phyloP scores from a whole-genome alignment of 2,113 vertebrate genomes.

The Pseudorasbora parva region DNA sequence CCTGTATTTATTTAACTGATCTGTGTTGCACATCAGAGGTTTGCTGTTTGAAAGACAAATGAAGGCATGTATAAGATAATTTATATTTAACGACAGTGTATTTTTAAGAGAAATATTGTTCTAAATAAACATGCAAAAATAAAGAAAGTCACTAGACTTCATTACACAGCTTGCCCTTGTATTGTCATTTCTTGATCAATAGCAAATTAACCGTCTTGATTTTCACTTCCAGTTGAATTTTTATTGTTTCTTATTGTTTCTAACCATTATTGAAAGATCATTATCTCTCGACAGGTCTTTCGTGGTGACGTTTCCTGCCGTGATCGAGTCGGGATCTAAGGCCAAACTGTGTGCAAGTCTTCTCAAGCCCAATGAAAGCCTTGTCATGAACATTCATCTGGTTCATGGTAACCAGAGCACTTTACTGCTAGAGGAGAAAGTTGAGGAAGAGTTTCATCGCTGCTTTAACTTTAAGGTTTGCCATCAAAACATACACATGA shows the following conservation, averaged over 20 bases:
- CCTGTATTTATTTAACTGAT: background rate
- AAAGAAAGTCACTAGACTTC: too few relatives aligned
- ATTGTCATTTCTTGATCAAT: too few relatives aligned
- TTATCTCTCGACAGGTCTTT: conserved; percentile 30
- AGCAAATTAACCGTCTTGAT: too few relatives aligned
- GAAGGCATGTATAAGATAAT: background rate
- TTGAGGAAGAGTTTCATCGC: conserved; percentile 55
- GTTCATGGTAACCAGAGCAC: conserved; percentile 18
- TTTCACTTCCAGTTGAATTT: too few relatives aligned
- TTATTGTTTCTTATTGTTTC: background rate
- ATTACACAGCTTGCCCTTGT: too few relatives aligned
- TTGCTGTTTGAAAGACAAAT: background rate
- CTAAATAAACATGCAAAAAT: too few relatives aligned
- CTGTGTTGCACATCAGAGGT: background rate
- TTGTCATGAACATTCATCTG: conserved; percentile 67
- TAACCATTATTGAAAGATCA: background rate
- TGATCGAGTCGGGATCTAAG: conserved; percentile 66
- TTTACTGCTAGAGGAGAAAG: conserved; percentile 37
- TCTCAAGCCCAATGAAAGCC: conserved; percentile 65
- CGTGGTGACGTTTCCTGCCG: conserved; percentile 69
- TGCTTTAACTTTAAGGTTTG: conserved; percentile 66
- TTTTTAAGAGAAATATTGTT: too few relatives aligned
- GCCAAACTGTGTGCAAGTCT: conserved; percentile 67
- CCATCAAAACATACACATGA: background rate
- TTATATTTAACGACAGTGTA: too few relatives aligned